phyloP scores from a whole-genome alignment of 2,888 invertebrate genomes.

The Caenorhabditis afra region DNA sequence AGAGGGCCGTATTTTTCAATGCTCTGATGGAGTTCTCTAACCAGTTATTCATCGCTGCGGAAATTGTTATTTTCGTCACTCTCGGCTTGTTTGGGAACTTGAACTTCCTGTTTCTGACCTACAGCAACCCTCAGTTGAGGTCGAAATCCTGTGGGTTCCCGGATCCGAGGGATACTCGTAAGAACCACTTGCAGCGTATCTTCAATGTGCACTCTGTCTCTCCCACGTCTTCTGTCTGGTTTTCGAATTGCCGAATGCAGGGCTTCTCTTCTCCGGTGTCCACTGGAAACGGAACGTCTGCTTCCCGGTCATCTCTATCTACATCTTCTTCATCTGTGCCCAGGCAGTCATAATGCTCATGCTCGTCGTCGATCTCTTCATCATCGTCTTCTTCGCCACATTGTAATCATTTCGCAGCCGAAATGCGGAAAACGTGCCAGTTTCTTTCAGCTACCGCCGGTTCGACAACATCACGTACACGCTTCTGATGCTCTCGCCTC shows the following conservation, averaged over 20 bases:
- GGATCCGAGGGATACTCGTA: no score
- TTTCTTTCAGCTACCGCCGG: conserved; percentile 30
- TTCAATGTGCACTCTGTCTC: conserved; percentile 37
- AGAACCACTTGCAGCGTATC: conserved; percentile 24
- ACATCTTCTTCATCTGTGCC: conserved; percentile 49
- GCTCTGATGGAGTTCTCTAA: conserved; percentile 24
- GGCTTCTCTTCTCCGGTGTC: conserved; percentile 29
- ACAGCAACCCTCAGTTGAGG: conserved; percentile 8
- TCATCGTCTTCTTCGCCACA: conserved; percentile 42
- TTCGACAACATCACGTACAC: conserved; percentile 16
- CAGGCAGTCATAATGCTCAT: conserved; percentile 50
- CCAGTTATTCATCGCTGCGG: conserved; percentile 34
- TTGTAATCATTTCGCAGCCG: conserved; percentile 6
- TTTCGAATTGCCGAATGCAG: conserved; percentile 36
- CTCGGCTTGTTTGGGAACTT: conserved; percentile 51
- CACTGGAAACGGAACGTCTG: conserved; percentile 41
- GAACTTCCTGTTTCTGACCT: conserved; percentile 26
- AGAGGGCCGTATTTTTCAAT: background rate
- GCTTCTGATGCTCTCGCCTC: conserved; percentile 9
- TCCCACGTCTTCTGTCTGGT: conserved; percentile 44
- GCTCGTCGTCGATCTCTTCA: conserved; percentile 36
- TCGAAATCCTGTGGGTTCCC: conserved; percentile 45
- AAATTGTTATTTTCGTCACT: conserved; percentile 39
- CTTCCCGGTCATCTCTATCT: conserved; percentile 35
- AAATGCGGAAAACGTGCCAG: background rate